Evolutionary conservation across 2,113 vertebrate genomes (phyloP).

Genomic region (Melanerpes aurifrons): DNA sequence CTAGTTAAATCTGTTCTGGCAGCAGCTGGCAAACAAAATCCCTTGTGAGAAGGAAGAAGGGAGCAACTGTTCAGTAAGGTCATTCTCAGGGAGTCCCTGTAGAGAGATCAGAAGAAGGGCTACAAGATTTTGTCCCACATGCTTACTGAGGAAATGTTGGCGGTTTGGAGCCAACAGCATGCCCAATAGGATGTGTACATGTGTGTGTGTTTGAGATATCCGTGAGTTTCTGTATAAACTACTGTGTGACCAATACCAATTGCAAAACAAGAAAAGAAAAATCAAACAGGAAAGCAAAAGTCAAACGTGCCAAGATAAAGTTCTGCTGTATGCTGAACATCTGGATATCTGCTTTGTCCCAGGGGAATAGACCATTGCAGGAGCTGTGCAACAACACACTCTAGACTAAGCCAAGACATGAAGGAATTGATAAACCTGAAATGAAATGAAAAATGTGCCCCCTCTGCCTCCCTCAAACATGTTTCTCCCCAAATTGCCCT

Average conservation of each 20-base stretch:
- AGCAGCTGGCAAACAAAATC: background rate
- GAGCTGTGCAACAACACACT: background rate
- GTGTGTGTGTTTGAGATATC: background rate
- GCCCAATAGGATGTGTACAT: rapidly evolving
- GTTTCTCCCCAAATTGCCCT: background rate
- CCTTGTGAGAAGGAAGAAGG: background rate
- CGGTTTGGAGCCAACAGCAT: background rate
- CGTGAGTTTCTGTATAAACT: background rate
- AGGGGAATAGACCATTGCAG: background rate
- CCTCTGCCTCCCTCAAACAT: rapidly evolving
- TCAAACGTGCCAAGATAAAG: background rate
- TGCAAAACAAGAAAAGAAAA: background rate
- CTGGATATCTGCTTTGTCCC: background rate
- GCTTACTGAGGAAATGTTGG: background rate
- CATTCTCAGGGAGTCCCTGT: background rate
- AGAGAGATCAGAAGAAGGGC: background rate
- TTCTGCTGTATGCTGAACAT: background rate
- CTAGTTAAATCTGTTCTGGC: background rate
- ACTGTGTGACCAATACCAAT: background rate
- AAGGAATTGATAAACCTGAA: background rate
- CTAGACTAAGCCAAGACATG: background rate
- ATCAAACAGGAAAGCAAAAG: background rate
- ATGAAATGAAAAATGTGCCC: background rate
- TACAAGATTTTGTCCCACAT: background rate
- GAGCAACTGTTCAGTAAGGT: background rate